Percentiles rank a stretch among this genome's conserved stretches.
Evolutionary conservation across 2,113 vertebrate species (phyloP).

Genomic region (Apteryx mantelli): DNA sequence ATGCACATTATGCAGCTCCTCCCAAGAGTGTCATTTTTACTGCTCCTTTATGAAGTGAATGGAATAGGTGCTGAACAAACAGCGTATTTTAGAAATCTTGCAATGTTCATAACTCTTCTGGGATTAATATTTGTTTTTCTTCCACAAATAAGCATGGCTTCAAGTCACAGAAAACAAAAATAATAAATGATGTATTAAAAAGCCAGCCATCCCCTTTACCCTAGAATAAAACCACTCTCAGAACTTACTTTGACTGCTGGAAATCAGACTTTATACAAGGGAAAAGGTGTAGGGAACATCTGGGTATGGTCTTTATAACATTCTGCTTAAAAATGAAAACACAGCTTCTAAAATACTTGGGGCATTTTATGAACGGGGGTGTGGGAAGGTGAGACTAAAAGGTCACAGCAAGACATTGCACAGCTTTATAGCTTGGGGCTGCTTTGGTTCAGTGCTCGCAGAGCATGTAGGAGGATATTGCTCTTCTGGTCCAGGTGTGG

Average conservation of each 20-base stretch:
- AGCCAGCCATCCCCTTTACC: background rate
- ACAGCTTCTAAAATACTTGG: fast-evolving
- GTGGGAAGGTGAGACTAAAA: background rate
- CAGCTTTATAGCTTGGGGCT: background rate
- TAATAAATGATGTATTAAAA: background rate
- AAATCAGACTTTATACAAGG: background rate
- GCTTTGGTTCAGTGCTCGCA: background rate
- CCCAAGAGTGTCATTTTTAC: background rate
- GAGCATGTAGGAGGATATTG: background rate
- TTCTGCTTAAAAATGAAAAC: background rate
- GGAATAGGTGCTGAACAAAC: background rate
- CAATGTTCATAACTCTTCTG: background rate
- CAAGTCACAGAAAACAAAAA: background rate
- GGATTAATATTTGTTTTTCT: background rate
- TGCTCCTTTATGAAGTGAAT: background rate
- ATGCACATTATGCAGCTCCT: background rate
- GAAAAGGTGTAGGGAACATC: fast-evolving
- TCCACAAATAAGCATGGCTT: background rate
- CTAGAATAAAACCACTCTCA: background rate
- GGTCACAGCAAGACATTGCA: fast-evolving
- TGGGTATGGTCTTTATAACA: background rate
- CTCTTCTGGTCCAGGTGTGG: background rate
- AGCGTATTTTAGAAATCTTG: background rate
- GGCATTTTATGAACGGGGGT: background rate
- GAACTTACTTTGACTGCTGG: background rate